Evolutionary conservation across 92 coral and sea anemone species (phyloP).

Genomic region (Blastomussa wellsi): DNA sequence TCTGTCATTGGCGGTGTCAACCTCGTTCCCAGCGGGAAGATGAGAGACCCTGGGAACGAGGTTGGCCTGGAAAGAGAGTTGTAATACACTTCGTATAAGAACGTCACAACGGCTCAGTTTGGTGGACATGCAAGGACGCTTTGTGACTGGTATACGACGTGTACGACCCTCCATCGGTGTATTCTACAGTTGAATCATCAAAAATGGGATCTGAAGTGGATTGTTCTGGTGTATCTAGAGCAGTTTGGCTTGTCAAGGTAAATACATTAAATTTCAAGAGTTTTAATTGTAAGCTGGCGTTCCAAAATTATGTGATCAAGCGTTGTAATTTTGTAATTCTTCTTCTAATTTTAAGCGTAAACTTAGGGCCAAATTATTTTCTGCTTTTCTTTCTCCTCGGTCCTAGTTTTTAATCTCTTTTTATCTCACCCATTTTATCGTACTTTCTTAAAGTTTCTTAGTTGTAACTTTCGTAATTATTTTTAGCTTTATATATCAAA

Average conservation of each 20-base stretch:
- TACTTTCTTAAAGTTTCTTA: too few relatives aligned
- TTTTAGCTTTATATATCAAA: too few relatives aligned
- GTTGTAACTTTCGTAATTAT: too few relatives aligned
- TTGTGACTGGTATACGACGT: neutral
- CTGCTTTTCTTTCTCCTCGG: too few relatives aligned
- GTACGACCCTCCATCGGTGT: neutral
- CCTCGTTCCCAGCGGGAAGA: too few relatives aligned
- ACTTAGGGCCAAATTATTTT: too few relatives aligned
- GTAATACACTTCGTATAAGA: neutral
- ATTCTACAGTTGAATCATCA: neutral
- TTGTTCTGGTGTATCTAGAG: conserved; percentile 81
- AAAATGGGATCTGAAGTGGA: conserved; percentile 72
- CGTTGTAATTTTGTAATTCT: neutral
- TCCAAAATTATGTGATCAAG: neutral
- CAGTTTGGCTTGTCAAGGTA: conserved; percentile 98
- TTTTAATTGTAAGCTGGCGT: neutral
- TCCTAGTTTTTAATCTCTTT: too few relatives aligned
- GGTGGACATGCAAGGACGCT: neutral
- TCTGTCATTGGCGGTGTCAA: too few relatives aligned
- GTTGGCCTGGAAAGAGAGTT: too few relatives aligned
- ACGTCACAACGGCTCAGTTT: neutral
- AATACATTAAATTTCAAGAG: neutral
- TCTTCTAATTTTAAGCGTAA: too few relatives aligned
- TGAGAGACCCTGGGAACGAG: too few relatives aligned
- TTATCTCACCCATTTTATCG: too few relatives aligned